A percentile compares a stretch with the other conserved stretches of the same genome.
These are phyloP conservation scores for Linnaemya tessellans DNA, from an alignment of 2,888 invertebrate genomes.

Conservation along the genomic window DNA sequence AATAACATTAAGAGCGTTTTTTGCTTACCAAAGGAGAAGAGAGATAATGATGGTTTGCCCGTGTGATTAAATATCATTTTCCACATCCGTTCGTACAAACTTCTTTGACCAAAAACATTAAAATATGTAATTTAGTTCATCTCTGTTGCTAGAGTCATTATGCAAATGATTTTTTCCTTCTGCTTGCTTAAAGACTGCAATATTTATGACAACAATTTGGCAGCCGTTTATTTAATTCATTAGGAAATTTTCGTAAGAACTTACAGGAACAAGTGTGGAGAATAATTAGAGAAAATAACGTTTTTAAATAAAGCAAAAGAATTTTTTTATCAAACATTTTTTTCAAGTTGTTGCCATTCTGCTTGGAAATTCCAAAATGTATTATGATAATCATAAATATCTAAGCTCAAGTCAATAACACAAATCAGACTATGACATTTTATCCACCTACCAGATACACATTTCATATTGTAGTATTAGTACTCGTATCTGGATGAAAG, in stretches of 20 bases:
- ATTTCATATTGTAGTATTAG: background rate
- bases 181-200: conserved; percentile 48
- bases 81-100: conserved; percentile 15
- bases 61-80: background rate
- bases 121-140: conserved; percentile 70
- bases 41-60: background rate
- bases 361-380: conserved; percentile 25
- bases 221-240: conserved; percentile 55
- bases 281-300: conserved; percentile 31
- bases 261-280: conserved; percentile 33
- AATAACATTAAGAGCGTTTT: background rate
- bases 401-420: conserved; percentile 65
- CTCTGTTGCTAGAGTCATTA: conserved; percentile 74
- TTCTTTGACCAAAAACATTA: background rate
- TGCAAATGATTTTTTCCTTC: conserved; percentile 56
- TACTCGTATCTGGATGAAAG: background rate
- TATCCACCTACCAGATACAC: conserved; percentile 43
- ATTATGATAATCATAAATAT: conserved; percentile 57
- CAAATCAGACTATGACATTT: conserved; percentile 64
- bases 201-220: conserved; percentile 76
- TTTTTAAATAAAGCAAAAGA: conserved; percentile 7
- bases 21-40: background rate
- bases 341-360: background rate
- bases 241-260: conserved; percentile 18
- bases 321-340: background rate